phyloP scores from a whole-genome alignment of 1,140 invertebrate species.

The Pogonognathellus flavescens region DNA sequence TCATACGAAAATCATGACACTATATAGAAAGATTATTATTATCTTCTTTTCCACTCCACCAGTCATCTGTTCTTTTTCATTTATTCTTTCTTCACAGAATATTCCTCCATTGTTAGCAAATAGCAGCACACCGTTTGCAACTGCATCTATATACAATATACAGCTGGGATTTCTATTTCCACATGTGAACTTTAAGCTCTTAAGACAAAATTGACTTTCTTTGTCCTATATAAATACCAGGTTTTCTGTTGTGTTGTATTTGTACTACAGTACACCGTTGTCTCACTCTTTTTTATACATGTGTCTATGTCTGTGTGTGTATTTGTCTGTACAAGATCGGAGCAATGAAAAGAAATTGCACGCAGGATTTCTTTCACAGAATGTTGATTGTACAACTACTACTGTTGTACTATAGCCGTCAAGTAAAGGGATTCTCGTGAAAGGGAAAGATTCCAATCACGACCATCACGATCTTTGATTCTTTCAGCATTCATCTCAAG shows the following conservation, averaged over 20 bases:
- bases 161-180: no score
- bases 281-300: background rate
- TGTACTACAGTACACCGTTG: no score
- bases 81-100: no score
- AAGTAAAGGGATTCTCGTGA: constrained; percentile 7
- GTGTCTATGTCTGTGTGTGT: constrained; percentile 7
- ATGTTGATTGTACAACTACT: constrained; percentile 26
- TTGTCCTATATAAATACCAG: background rate
- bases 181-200: background rate
- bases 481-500: constrained; percentile 46
- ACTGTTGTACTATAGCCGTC: background rate
- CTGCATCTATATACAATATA: no score
- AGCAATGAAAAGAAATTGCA: constrained; percentile 27
- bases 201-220: constrained; percentile 31
- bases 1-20: no score
- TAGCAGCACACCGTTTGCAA: no score
- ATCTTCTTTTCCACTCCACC: no score
- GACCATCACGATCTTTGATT: constrained; percentile 49
- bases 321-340: background rate
- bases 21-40: no score
- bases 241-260: constrained; percentile 11
- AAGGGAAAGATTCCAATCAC: constrained; percentile 46
- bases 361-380: constrained; percentile 32
- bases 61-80: no score
- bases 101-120: no score